Base-by-base conservation (phyloP, 2,113 vertebrate genomes). In the Stegastes partitus region DNA sequence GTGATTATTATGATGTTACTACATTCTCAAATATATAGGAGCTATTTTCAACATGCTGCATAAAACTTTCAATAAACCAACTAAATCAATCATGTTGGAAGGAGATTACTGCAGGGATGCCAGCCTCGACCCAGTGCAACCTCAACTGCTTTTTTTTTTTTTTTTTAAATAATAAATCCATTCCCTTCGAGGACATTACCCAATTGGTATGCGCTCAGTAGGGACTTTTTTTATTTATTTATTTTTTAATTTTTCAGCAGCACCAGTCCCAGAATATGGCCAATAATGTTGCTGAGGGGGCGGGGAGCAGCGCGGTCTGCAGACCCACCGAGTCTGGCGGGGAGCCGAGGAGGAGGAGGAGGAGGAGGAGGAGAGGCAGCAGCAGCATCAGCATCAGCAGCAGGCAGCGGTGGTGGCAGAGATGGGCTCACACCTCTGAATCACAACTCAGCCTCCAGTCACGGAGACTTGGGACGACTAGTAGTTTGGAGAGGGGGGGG, bases 401-500 rank as follows among this genome's bases (percentile, higher is more conserved):
- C 31, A 34, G n/a, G 31, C 31, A 10, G 82, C 78, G 86, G 79
- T 79, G 58, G 82, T 74, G 81, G 79, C 68, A 65, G 93, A 93
- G 89, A 94, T 94, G 93, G 91, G 69, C 83, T 85, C 91, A 82
- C 85, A 90, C 87, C 89, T 82, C 86, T 94, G 92, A 94, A 79
- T 80, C 87, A 74, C 81, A 73, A 84, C 68, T 77, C 84, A 83
- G 22, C 68, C 68, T 79, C 71, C 79, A 71, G 63, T 53, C 82
- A 78, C 55, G 56, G 71, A 79, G 23, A 79, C 55, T 69, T 68
- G 68, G 79, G 51, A 64, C 58, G 56, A 81, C 61, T 69, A 59
- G 26, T 45, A 51, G 62, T 47, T 18, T 45, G 25, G 22, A 25
- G 50, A 28, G 61, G 47, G 47, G n/a, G n/a, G 3, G 47, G 47